Conservation (phyloP, 2,888 invertebrate genomes). For the Dolichopus griseipennis region DNA sequence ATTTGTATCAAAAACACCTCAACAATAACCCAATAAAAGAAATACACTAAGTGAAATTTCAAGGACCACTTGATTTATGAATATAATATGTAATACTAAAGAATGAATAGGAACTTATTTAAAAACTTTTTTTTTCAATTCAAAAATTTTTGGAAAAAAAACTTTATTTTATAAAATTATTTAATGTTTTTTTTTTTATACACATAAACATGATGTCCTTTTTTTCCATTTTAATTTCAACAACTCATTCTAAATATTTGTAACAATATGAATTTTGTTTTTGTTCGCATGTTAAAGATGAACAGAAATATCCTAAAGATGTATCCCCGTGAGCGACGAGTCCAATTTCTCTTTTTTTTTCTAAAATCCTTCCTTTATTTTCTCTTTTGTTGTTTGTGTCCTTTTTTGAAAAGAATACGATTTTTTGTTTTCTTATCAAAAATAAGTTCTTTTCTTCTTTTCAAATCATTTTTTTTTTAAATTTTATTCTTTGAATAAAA, state of each 20-base stretch:
- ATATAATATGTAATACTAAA: not conserved
- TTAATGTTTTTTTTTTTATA: not conserved
- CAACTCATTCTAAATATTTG: not conserved
- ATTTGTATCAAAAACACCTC: no score
- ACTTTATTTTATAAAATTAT: not conserved
- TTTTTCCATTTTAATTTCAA: not conserved
- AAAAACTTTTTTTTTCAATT: no score
- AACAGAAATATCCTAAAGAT: not conserved
- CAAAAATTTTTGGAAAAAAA: not conserved
- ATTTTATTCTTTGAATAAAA: no score
- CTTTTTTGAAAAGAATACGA: not conserved
- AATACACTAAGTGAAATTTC: not conserved
- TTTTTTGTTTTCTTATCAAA: not conserved
- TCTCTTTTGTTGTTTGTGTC: not conserved
- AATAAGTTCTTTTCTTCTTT: not conserved
- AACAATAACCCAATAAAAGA: no score
- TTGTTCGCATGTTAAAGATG: no score
- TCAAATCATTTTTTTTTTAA: not conserved
- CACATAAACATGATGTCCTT: not conserved
- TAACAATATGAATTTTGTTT: not conserved
- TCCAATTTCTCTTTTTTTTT: not conserved
- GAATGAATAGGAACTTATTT: not conserved
- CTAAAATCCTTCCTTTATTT: not conserved
- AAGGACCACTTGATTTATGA: conserved; percentile 4
- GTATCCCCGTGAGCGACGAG: not conserved